These are phyloP conservation scores for Yponomeuta sedellus DNA, from an alignment of 2,888 invertebrate genomes.

Conservation along the genomic window DNA sequence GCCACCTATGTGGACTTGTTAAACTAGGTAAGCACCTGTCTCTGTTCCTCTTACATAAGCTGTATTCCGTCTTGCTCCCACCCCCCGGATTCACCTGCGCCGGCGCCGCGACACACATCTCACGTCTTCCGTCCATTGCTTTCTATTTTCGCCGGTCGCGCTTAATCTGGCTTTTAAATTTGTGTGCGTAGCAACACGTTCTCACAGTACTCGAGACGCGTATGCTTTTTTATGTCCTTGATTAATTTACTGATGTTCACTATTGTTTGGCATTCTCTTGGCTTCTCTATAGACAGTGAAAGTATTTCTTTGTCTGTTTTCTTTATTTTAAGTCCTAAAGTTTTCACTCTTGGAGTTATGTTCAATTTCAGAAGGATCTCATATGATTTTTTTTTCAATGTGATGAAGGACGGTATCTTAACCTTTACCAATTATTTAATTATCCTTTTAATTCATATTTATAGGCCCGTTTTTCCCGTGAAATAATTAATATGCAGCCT, in stretches of 20 bases:
- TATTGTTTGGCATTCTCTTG: background rate
- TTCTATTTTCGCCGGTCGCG: constrained; percentile 70
- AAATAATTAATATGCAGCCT: background rate
- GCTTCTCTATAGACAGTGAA: background rate
- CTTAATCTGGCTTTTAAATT: constrained; percentile 35
- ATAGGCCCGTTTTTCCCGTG: background rate
- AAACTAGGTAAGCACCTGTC: constrained; percentile 43
- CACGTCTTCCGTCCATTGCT: constrained; percentile 63
- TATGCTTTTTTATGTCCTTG: constrained; percentile 16
- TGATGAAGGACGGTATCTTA: too few species aligned
- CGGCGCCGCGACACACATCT: constrained; percentile 65
- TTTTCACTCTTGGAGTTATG: background rate
- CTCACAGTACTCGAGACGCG: constrained; percentile 24
- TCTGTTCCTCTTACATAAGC: constrained; percentile 53
- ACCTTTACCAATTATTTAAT: background rate
- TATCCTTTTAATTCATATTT: background rate
- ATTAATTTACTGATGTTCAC: constrained; percentile 6
- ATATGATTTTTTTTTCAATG: too few species aligned
- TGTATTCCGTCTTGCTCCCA: constrained; percentile 42
- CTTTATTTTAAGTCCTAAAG: background rate
- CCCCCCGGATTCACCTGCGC: constrained; percentile 56
- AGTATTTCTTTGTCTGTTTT: background rate
- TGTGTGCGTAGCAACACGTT: constrained; percentile 30
- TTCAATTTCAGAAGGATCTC: too few species aligned
- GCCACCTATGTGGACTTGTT: constrained; percentile 34